phyloP scores from a whole-genome alignment of 2,888 invertebrate species.

The Mythimna lalbum region DNA sequence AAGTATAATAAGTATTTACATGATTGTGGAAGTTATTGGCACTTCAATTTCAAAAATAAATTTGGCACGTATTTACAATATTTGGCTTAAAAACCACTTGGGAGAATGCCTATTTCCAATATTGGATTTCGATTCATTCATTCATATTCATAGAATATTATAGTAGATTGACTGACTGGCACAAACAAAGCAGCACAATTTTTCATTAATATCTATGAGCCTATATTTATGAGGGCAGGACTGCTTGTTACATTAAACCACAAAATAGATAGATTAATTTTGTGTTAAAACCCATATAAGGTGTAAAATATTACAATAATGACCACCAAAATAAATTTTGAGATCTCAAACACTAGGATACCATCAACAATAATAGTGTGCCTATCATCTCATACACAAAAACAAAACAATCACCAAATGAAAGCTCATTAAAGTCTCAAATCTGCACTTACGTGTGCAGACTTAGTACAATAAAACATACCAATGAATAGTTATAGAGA shows the following conservation, averaged over 20 bases:
- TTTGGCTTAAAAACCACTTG: slow-evolving; percentile 67
- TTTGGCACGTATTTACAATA: slow-evolving; percentile 55
- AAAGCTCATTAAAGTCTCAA: neutral
- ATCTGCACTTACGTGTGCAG: neutral
- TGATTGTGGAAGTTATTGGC: slow-evolving; percentile 69
- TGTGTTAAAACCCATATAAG: neutral
- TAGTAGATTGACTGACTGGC: neutral
- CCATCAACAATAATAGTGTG: neutral
- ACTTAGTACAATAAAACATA: too few relatives aligned
- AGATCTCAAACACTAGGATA: neutral
- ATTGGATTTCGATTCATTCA: slow-evolving; percentile 7
- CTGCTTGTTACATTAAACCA: neutral
- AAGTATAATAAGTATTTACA: slow-evolving; percentile 60
- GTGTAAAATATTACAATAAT: neutral
- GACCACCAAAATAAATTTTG: neutral
- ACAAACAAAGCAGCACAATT: slow-evolving; percentile 64
- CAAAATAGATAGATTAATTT: too few relatives aligned
- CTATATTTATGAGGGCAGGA: neutral
- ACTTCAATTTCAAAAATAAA: slow-evolving; percentile 69
- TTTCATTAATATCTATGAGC: neutral
- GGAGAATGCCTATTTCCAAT: neutral
- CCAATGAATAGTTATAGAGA: too few relatives aligned
- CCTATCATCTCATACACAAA: neutral
- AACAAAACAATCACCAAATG: neutral
- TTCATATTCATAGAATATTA: neutral